phyloP scores from a whole-genome alignment of 2,797 vertebrate genomes.

The Tenualosa thibaudeaui region DNA sequence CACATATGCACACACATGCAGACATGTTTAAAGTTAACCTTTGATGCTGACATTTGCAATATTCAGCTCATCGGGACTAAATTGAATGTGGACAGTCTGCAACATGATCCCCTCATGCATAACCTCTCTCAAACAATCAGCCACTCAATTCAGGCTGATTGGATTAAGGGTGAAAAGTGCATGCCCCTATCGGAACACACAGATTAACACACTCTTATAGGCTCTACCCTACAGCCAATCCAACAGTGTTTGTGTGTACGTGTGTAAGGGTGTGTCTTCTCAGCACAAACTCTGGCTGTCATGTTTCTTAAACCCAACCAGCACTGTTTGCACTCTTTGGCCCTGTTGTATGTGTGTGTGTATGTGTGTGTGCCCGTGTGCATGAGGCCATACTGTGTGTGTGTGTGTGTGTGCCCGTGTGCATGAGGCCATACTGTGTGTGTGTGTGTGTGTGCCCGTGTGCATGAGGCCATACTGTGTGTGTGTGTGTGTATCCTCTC shows the following conservation, averaged over 20 bases:
- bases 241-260: background rate
- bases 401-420: too few relatives aligned
- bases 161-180: conserved; percentile 40
- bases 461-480: too few relatives aligned
- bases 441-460: too few relatives aligned
- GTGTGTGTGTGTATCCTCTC: too few relatives aligned
- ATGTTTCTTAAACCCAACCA: too few relatives aligned
- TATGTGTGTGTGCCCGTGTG: too few relatives aligned
- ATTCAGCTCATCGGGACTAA: background rate
- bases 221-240: background rate
- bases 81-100: background rate
- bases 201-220: background rate
- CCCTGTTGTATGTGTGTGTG: too few relatives aligned
- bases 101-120: conserved; percentile 33
- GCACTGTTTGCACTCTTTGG: too few relatives aligned
- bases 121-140: conserved; percentile 24
- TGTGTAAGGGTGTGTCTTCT: too few relatives aligned
- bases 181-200: background rate
- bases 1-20: conserved; percentile 42
- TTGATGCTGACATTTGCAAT: background rate
- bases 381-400: too few relatives aligned
- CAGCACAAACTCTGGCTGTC: too few relatives aligned
- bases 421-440: too few relatives aligned
- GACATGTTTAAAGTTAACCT: background rate
- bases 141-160: conserved; percentile 35